Evolutionary conservation across 2,888 invertebrate species (phyloP).

Genomic region (Lasiommata megera): DNA sequence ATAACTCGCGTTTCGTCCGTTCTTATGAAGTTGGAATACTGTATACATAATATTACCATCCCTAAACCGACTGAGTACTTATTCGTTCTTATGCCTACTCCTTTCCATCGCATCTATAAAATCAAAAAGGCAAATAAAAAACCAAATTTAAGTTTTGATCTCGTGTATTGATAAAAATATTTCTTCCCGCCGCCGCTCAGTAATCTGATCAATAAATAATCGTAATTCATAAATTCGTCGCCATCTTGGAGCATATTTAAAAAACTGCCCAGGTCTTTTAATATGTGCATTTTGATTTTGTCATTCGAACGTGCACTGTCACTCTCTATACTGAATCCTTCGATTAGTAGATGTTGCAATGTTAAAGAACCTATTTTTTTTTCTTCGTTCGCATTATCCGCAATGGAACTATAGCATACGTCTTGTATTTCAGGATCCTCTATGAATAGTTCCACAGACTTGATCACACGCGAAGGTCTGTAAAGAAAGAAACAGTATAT

Average conservation of each 20-base stretch:
- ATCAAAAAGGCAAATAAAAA: conserved; percentile 16
- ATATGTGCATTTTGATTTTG: conserved; percentile 9
- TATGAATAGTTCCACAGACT: conserved; percentile 16
- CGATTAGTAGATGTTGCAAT: conserved; percentile 29
- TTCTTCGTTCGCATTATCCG: neutral
- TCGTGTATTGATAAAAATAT: conserved; percentile 27
- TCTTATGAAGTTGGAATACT: neutral
- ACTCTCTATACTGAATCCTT: conserved; percentile 19
- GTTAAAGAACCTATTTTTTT: conserved; percentile 4
- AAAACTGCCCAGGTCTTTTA: conserved; percentile 21
- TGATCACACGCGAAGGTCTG: neutral
- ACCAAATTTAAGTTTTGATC: conserved; percentile 32
- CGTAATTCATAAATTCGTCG: conserved; percentile 32
- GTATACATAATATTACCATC: too few relatives aligned
- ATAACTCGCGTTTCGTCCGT: neutral
- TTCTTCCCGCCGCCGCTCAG: conserved; percentile 26
- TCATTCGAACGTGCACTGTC: neutral
- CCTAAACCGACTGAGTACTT: too few relatives aligned
- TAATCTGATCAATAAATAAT: conserved; percentile 35
- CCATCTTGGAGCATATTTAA: conserved; percentile 22
- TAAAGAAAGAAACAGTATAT: neutral
- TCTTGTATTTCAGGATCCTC: conserved; percentile 17
- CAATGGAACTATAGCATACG: neutral
- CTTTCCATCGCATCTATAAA: too few relatives aligned
- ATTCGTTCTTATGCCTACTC: too few relatives aligned